Evolutionary conservation across 2,797 vertebrate species (phyloP), one percentile per base, ranked within the genome.

Genomic region (Oreochromis grahami): DNA sequence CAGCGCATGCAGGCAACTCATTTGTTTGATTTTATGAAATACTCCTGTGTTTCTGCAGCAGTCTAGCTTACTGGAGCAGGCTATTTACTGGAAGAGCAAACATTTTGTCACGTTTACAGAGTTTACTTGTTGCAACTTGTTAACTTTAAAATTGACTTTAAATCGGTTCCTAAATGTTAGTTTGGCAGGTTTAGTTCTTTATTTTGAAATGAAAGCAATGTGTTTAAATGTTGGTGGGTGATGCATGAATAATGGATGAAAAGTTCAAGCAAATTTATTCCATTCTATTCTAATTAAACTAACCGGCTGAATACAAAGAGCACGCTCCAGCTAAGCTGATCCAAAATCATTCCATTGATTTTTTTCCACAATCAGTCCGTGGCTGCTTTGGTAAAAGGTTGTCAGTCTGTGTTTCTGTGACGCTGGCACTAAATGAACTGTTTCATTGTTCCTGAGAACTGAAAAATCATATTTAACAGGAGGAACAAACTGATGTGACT

Each of bases 241-340:
- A 48, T 21, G 58, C 53, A 94, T 93, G 87, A 90, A 94, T 93
- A 88, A 94, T 94, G 86, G 10, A 93, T 93, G 84, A 85, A 89
- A 90, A 87, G 88, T 92, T 91, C 81, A 88, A 86, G 91, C 86
- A 88, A 92, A 91, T 93, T 78, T 90, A 92, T 94, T 92, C 86
- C 36, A 55, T 89, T 90, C 72, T 80, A 76, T 87, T 95, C 87
- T 91, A 94, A 93, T 92, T 92, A 88, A 94, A 93, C 79, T n/a
- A 78, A 80, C 81, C 17, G 41, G 29, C 83, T 91, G 89, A 90
- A 93, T 86, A 91, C 89, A 93, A 91, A 92, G 87, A 79, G 68
- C 84, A 52, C 32, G 86, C 90, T 93, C 86, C 80, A 83, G 84
- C 89, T 91, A 74, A 92, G 86, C 89, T 43, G 3, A 82, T 92